These are phyloP conservation scores for Lycopodina hypogea DNA, from an alignment of 37 sponge, comb jelly and placozoan genomes.

Conservation along the genomic window DNA sequence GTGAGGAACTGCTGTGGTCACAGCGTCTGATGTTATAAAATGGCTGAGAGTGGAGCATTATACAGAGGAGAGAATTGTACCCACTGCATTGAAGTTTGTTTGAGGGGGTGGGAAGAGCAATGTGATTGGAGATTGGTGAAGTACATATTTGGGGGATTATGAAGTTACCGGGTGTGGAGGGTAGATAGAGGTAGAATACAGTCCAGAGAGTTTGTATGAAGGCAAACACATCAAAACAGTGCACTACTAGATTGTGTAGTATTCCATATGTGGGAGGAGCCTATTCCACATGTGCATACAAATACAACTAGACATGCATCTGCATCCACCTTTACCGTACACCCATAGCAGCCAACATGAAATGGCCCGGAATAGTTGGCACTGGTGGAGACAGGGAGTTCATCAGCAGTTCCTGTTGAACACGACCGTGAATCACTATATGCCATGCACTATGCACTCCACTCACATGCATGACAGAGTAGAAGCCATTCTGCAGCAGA, in stretches of 20 bases:
- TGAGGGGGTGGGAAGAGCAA: too few species aligned
- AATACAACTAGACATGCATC: not conserved
- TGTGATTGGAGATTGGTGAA: too few species aligned
- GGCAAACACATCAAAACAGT: not conserved
- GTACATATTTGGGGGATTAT: too few species aligned
- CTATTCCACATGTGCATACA: not conserved
- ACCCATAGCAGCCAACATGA: constrained; percentile 4
- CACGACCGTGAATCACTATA: too few species aligned
- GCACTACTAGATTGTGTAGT: not conserved
- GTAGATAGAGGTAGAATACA: too few species aligned
- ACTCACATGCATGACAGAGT: constrained; percentile 44
- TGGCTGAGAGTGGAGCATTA: too few species aligned
- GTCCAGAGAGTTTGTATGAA: not conserved
- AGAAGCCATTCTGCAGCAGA: constrained; percentile 62
- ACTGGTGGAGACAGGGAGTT: constrained; percentile 1
- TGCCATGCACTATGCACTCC: not conserved
- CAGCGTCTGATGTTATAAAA: too few species aligned
- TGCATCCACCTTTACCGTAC: not conserved
- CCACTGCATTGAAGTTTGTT: too few species aligned
- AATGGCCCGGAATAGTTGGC: not conserved
- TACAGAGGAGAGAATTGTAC: too few species aligned
- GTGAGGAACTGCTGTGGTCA: too few species aligned
- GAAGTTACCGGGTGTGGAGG: too few species aligned
- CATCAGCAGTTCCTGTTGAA: constrained; percentile 1
- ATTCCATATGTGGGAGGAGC: not conserved